Conservation (phyloP, 2,797 vertebrate species). For the Channa striata region DNA sequence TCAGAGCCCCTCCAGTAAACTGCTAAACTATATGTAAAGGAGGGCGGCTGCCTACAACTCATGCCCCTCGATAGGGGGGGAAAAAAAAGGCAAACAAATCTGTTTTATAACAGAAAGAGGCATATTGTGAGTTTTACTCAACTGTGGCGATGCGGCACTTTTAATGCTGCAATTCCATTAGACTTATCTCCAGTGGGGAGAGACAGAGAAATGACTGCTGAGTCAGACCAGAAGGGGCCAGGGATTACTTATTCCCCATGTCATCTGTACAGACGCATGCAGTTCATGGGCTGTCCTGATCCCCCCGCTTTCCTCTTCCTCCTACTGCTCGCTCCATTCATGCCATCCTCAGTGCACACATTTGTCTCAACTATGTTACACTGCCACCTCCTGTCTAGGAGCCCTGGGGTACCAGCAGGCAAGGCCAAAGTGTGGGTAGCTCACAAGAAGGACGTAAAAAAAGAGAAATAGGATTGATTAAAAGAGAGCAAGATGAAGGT, state of each 20-base stretch:
- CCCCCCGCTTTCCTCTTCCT: conserved; percentile 59
- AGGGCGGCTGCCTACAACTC: conserved; percentile 64
- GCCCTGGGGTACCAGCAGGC: conserved; percentile 61
- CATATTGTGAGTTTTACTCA: conserved; percentile 68
- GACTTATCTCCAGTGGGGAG: conserved; percentile 74
- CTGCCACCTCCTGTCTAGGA: conserved; percentile 84
- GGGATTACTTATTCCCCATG: conserved; percentile 75
- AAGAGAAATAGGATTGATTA: conserved; percentile 46
- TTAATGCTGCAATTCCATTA: conserved; percentile 75
- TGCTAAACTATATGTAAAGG: conserved; percentile 56
- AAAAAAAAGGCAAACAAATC: conserved; percentile 67
- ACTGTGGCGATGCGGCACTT: conserved; percentile 69
- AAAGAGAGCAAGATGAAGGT: conserved; percentile 17
- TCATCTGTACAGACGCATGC: conserved; percentile 73
- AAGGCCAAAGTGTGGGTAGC: conserved; percentile 35
- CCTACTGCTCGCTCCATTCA: conserved; percentile 57
- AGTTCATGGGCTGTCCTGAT: conserved; percentile 72
- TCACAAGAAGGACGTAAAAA: conserved; percentile 44
- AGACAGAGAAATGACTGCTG: conserved; percentile 74
- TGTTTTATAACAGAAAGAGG: conserved; percentile 74
- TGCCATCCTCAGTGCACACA: conserved; percentile 51
- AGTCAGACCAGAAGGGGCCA: conserved; percentile 76
- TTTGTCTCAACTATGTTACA: conserved; percentile 79
- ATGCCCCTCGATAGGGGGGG: conserved; percentile 49
- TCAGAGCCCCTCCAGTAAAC: conserved; percentile 62